phyloP scores from a whole-genome alignment of 2,888 invertebrate species.

The Hofmannophila pseudospretella region DNA sequence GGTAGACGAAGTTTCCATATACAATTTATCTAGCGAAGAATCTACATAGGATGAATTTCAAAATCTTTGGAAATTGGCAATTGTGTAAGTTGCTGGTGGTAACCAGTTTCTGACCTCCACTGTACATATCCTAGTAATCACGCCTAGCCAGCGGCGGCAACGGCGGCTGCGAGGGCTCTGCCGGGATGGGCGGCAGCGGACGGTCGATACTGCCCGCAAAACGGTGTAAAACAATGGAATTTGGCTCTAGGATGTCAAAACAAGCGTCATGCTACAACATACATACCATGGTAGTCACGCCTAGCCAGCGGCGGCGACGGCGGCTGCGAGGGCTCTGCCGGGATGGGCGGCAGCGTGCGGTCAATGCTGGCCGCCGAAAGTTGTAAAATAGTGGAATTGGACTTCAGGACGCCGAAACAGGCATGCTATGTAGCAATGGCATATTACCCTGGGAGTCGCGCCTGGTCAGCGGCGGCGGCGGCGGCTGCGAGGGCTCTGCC shows the following conservation, averaged over 20 bases:
- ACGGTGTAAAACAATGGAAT: no score
- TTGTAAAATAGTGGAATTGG: no score
- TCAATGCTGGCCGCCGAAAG: constrained; percentile 68
- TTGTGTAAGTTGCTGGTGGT: no score
- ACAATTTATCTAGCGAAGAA: no score
- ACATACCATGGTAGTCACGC: constrained; percentile 84
- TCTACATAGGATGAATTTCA: no score
- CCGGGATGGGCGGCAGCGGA: constrained; percentile 80
- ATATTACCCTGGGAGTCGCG: constrained; percentile 86
- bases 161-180: constrained; percentile 67
- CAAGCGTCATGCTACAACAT: no score
- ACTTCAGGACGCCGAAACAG: no score
- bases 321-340: constrained; percentile 71
- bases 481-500: constrained; percentile 69
- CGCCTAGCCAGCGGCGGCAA: constrained; percentile 76
- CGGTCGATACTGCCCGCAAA: constrained; percentile 69
- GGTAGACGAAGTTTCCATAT: no score
- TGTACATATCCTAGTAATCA: constrained; percentile 87
- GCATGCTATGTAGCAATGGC: no score
- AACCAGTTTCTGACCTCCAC: constrained; percentile 85
- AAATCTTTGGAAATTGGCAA: no score
- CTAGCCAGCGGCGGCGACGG: constrained; percentile 73
- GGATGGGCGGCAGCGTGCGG: constrained; percentile 79
- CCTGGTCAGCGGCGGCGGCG: constrained; percentile 71
- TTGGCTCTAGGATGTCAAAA: background rate